A percentile compares a stretch with the other conserved stretches of the same genome.
Evolutionary conservation across 30 jellyfish, hydroid and myxozoan species (phyloP).

Genomic region (Turritopsis dohrnii): DNA sequence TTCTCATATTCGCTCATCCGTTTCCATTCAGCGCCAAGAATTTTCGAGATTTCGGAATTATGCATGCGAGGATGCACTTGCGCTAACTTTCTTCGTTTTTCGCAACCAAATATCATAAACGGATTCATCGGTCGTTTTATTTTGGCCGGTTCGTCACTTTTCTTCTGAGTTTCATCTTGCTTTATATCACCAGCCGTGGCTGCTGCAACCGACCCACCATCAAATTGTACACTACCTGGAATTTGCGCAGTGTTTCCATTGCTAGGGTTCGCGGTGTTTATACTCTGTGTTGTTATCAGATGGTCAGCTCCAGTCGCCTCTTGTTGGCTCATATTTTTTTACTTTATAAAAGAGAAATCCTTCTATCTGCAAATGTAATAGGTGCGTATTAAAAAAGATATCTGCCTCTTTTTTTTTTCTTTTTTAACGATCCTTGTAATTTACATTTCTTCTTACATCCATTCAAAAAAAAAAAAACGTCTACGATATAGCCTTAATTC

Average conservation of each 20-base stretch:
- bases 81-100: conserved; percentile 83
- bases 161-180: conserved; percentile 7
- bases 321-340: conserved; percentile 9
- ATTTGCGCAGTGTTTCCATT: background rate
- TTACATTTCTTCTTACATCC: background rate
- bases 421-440: conserved; percentile 15
- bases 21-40: conserved; percentile 99
- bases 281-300: background rate
- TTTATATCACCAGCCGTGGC: background rate
- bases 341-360: background rate
- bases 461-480: background rate
- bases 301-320: background rate
- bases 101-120: conserved; percentile 93
- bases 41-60: conserved; percentile 92
- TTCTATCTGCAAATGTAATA: background rate
- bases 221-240: conserved; percentile 8
- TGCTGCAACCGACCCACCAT: background rate
- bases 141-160: conserved; percentile 55
- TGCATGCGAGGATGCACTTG: conserved; percentile 97
- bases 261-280: background rate
- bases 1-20: conserved; percentile 85
- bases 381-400: background rate
- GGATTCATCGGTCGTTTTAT: conserved; percentile 99
- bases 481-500: conserved; percentile 22
- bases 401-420: background rate